Percentiles rank a stretch among this genome's conserved stretches.
Evolutionary conservation across 2,888 invertebrate species (phyloP).

Genomic region (Bursaphelenchus okinawaensis): DNA sequence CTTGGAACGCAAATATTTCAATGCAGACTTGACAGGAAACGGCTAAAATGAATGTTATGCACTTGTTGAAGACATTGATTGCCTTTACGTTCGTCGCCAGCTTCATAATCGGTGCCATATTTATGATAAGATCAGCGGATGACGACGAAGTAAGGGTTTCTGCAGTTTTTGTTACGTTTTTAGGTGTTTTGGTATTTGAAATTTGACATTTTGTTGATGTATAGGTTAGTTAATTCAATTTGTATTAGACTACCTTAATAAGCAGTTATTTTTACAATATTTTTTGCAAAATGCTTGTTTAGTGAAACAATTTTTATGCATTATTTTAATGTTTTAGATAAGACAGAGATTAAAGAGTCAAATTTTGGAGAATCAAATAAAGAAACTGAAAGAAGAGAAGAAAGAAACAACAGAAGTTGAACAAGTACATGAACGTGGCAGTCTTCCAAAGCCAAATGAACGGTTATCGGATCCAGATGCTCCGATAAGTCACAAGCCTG

Average conservation of each 20-base stretch:
- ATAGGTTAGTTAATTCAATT: too few relatives aligned
- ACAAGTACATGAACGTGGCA: not conserved
- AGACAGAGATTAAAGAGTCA: slow-evolving; percentile 8
- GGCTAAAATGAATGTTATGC: slow-evolving; percentile 17
- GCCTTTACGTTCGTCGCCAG: slow-evolving; percentile 17
- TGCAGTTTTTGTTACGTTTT: not conserved
- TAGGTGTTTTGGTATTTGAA: too few relatives aligned
- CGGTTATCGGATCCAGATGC: not conserved
- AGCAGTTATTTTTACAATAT: too few relatives aligned
- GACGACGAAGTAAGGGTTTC: slow-evolving; percentile 11
- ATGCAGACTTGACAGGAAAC: too few relatives aligned
- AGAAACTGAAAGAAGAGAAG: not conserved
- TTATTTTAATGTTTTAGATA: too few relatives aligned
- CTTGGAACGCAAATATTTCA: too few relatives aligned
- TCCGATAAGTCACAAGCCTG: not conserved
- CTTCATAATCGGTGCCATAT: slow-evolving; percentile 16
- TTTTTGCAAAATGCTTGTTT: too few relatives aligned
- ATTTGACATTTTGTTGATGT: too few relatives aligned
- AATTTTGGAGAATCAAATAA: not conserved
- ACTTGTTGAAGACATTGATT: slow-evolving; percentile 20
- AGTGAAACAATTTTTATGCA: too few relatives aligned
- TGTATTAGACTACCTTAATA: too few relatives aligned
- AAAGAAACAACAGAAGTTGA: not conserved
- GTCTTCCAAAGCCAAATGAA: not conserved
- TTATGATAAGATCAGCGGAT: slow-evolving; percentile 16